Base-by-base conservation (phyloP, 2,113 vertebrate species). In the Dinomys branickii region DNA sequence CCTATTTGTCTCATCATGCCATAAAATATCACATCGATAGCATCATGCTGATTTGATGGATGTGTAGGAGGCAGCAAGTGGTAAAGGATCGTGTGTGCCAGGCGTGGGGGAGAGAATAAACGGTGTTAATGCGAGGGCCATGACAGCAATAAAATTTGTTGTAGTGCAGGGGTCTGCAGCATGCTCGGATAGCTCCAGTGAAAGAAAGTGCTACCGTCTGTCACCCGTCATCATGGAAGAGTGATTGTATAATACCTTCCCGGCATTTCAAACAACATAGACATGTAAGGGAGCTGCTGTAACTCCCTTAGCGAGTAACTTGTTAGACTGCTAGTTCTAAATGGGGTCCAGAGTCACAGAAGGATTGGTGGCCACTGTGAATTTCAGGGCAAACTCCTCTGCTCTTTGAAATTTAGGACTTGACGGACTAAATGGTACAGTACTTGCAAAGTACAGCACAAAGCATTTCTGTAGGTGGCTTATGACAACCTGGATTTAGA, bases 211-310 rank as follows among this genome's bases (percentile, higher is more conserved):
- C n/a, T 84, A 71, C 22, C 52, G 16, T 81, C 81, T 58, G 14
- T 56, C 14, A 44, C 52, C 30, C 12, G 54, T 54, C 28, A 3
- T 17, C 67, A 14, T 56, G 78, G 71, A 89, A 94, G 30, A 80
- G 7, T 35, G 26, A 38, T 50, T 44, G 38, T 28, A 50, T 89
- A 61, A 0, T 7, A 81, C 61, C 87, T 86, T 58, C 5, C 2
- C 89, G 89, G 24, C 81, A 89, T 91, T 96, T 92, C 52, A 95
- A 91, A 90, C 26, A 83, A 84, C 17, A 52, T 71, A 38, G 28
- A 44, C 63, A 63, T 65, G 65, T 92, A 58, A 94, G 38, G 44
- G 41, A 81, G 47, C 44, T 87, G 4, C 78, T 85, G 44, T 63
- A 41, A 87, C 24, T 44, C 52, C 59, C 38, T 93, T 84, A 86